phyloP scores from a whole-genome alignment of 2,888 invertebrate species.

The Sesia apiformis region DNA sequence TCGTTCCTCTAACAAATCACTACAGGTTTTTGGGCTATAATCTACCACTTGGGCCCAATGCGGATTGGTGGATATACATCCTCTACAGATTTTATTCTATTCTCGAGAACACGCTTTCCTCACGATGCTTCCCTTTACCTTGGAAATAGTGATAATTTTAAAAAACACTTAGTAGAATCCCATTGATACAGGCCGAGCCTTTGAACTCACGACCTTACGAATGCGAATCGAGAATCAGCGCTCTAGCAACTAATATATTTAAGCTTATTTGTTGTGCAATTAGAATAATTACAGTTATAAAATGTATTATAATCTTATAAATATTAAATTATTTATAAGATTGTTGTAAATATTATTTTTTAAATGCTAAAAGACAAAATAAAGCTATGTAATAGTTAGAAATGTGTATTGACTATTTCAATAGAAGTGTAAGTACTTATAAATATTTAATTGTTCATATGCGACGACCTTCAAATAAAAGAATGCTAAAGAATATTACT shows the following conservation, averaged over 20 bases:
- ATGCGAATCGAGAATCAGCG: neutral
- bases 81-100: too few species aligned
- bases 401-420: neutral
- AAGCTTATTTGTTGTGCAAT: neutral
- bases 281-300: neutral
- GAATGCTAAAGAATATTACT: slow-evolving; percentile 21
- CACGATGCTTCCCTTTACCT: too few species aligned
- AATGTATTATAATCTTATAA: neutral
- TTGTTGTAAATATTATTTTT: neutral
- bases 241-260: neutral
- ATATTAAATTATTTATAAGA: neutral
- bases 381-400: neutral
- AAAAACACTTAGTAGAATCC: too few species aligned
- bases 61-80: too few species aligned
- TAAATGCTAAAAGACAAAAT: neutral
- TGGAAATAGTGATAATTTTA: too few species aligned
- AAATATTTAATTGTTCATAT: slow-evolving; percentile 28
- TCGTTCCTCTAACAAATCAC: too few species aligned
- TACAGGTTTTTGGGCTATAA: too few species aligned
- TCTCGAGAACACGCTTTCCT: too few species aligned
- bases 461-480: slow-evolving; percentile 17
- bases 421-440: slow-evolving; percentile 10
- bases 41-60: too few species aligned
- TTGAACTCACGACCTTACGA: too few species aligned
- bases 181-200: too few species aligned